Conservation (phyloP, 2,797 vertebrate genomes). For the Notamacropus eugenii region DNA sequence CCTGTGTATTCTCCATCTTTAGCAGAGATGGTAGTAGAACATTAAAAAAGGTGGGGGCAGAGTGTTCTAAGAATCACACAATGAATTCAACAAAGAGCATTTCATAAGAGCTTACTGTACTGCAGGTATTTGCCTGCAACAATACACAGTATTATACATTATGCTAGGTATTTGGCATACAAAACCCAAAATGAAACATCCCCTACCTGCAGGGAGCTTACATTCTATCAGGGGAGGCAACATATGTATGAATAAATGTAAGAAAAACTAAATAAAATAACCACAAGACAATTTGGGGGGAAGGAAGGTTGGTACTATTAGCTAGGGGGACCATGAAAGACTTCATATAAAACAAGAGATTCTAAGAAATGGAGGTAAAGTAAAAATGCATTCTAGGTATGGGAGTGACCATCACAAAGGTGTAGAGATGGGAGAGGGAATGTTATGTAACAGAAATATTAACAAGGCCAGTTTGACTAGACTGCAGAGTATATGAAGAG, state of each 20-base stretch:
- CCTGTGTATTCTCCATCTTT: not conserved
- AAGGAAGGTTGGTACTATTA: not conserved
- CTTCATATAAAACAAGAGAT: not conserved
- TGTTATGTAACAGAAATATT: not conserved
- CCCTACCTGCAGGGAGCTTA: not conserved
- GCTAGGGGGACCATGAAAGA: not conserved
- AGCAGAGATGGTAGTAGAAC: not conserved
- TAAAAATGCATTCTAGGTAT: not conserved
- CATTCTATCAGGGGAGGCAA: not conserved
- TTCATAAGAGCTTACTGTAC: not conserved
- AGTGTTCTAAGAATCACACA: not conserved
- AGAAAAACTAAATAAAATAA: not conserved
- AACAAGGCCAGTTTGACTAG: not conserved
- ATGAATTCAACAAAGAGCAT: not conserved
- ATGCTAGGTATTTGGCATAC: not conserved
- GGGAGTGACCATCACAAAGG: not conserved
- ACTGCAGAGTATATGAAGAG: not conserved
- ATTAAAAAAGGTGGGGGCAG: not conserved
- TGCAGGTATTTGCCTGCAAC: not conserved
- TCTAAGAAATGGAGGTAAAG: not conserved
- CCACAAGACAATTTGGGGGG: not conserved
- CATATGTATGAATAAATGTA: not conserved
- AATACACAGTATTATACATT: too few species aligned
- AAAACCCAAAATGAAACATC: not conserved
- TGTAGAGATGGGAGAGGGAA: not conserved